Percentiles rank a stretch among this genome's conserved stretches.
phyloP scores from a whole-genome alignment of 1,140 invertebrate genomes.

The Papilio xuthus region DNA sequence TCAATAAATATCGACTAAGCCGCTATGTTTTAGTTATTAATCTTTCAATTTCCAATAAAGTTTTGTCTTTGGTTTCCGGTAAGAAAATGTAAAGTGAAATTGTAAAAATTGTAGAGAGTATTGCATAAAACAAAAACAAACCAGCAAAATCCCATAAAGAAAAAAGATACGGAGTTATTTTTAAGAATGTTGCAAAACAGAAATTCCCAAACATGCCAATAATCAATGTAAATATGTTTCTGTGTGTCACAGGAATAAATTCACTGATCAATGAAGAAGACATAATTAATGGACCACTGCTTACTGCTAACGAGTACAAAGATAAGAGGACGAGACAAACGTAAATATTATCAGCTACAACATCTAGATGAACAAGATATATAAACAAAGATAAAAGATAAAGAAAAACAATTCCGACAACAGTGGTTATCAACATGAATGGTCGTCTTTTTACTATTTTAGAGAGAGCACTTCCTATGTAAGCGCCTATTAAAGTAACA shows the following conservation, averaged over 20 bases:
- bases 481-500: conserved; percentile 39
- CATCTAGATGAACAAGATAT: conserved; percentile 12
- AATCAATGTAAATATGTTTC: conserved; percentile 12
- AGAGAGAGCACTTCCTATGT: conserved; percentile 40
- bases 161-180: conserved; percentile 27
- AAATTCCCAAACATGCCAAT: conserved; percentile 28
- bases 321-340: background rate
- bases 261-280: conserved; percentile 34
- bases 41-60: conserved; percentile 31
- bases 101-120: background rate
- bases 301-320: conserved; percentile 30
- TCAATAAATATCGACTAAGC: no score
- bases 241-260: conserved; percentile 23
- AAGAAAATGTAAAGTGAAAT: conserved; percentile 17
- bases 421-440: conserved; percentile 29
- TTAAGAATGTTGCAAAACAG: conserved; percentile 15
- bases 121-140: conserved; percentile 22
- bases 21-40: conserved; percentile 34
- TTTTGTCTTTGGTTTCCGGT: conserved; percentile 34
- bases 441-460: conserved; percentile 39
- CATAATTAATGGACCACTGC: conserved; percentile 33
- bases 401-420: conserved; percentile 18
- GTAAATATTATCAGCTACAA: conserved; percentile 16
- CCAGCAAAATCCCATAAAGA: background rate
- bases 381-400: conserved; percentile 30